Evolutionary conservation across 1,140 invertebrate species (phyloP).

Genomic region (Hirudo medicinalis): DNA sequence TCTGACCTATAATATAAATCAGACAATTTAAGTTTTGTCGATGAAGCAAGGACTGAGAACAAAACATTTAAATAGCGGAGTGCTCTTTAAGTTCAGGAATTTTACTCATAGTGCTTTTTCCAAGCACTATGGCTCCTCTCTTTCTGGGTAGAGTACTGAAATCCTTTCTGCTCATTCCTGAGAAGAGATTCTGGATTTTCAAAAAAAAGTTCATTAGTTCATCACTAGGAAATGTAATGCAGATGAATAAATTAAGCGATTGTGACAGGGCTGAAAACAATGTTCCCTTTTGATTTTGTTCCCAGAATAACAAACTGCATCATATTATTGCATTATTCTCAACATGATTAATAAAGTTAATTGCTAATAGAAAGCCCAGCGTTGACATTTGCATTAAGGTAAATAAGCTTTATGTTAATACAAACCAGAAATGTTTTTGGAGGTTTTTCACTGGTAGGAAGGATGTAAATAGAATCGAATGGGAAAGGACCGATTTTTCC

Average conservation of each 20-base stretch:
- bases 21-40: not conserved
- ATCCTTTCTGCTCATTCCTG: conserved; percentile 17
- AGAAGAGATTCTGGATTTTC: conserved; percentile 16
- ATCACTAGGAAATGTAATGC: not conserved
- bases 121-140: conserved; percentile 17
- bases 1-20: not conserved
- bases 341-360: not conserved
- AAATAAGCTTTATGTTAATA: not conserved
- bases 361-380: not conserved
- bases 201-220: not conserved
- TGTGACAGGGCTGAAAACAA: not conserved
- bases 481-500: conserved; percentile 26
- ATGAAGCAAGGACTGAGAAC: not conserved
- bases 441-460: conserved; percentile 27
- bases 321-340: not conserved
- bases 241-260: not conserved
- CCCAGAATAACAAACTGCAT: too few relatives aligned
- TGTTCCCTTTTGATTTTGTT: too few relatives aligned
- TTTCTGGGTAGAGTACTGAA: conserved; percentile 20
- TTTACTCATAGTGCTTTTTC: conserved; percentile 18
- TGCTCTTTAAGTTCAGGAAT: not conserved
- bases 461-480: conserved; percentile 26
- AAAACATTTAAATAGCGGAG: conserved; percentile 9
- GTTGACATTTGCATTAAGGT: not conserved
- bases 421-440: conserved; percentile 27